Base-by-base conservation (phyloP, 35 echinoderm and acorn worm genomes). In the Anneissia japonica region DNA sequence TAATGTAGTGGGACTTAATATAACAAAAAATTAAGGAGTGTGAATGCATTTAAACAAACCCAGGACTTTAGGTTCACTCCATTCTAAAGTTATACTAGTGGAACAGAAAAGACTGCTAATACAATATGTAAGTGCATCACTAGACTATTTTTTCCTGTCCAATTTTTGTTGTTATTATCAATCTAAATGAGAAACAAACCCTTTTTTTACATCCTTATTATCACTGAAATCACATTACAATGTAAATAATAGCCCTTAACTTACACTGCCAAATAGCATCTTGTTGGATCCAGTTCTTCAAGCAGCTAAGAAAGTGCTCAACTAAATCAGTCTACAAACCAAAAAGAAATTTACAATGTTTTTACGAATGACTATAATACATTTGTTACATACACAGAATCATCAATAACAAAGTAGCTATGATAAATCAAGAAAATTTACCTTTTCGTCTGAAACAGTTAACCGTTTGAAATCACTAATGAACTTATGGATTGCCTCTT, bases 361-460 rank as follows among this genome's bases (percentile, higher is more conserved):
- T n/a, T n/a, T n/a, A n/a, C n/a, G n/a, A n/a, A n/a, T n/a, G n/a
- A n/a, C n/a, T n/a, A n/a, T n/a, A n/a, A n/a, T n/a, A n/a, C n/a
- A n/a, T n/a, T n/a, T n/a, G n/a, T n/a, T n/a, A n/a, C n/a, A n/a
- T n/a, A n/a, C n/a, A n/a, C n/a, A n/a, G n/a, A n/a, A n/a, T n/a
- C n/a, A n/a, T n/a, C n/a, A n/a, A n/a, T n/a, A n/a, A n/a, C n/a
- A n/a, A n/a, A n/a, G n/a, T n/a, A n/a, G n/a, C n/a, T n/a, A n/a
- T n/a, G n/a, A 64, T 64, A 23, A 64, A 64, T 64, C 2, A 64
- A 64, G 7, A 82, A 82, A 40, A 86, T 77, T 82, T 51, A 99
- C 96, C 89, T 99, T 99, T 84, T 99, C 96, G 84, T 99, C 96
- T 32, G 96, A 82, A 79, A 92, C 96, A 46, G 96, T 99, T 26